phyloP scores from a whole-genome alignment of 1,140 invertebrate species.

The Ridgeia piscesae region DNA sequence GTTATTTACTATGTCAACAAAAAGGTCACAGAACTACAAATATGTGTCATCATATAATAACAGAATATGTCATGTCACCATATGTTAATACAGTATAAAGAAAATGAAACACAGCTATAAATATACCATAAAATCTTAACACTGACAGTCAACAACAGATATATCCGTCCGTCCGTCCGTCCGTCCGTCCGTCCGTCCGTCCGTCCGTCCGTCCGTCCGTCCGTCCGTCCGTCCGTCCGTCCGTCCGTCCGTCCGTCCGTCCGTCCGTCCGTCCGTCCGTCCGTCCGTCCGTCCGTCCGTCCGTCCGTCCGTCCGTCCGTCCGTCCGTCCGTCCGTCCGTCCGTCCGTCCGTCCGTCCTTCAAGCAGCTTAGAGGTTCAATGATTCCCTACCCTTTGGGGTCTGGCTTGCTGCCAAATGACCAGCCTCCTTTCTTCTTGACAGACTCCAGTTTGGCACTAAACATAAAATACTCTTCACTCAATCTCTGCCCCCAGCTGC shows the following conservation, averaged over 20 bases:
- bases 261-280: too few relatives aligned
- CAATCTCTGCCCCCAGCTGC: neutral
- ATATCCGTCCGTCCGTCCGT: too few relatives aligned
- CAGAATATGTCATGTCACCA: neutral
- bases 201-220: too few relatives aligned
- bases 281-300: too few relatives aligned
- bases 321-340: too few relatives aligned
- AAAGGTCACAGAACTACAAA: neutral
- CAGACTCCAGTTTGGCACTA: neutral
- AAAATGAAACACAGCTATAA: neutral
- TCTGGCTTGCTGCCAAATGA: neutral
- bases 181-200: too few relatives aligned
- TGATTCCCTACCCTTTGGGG: neutral
- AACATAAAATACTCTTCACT: neutral
- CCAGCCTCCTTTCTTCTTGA: neutral
- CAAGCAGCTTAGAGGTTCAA: too few relatives aligned
- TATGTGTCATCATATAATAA: neutral
- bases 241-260: too few relatives aligned
- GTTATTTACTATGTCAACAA: neutral
- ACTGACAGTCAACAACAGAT: neutral
- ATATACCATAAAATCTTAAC: neutral
- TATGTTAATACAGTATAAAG: neutral
- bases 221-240: too few relatives aligned
- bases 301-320: too few relatives aligned
- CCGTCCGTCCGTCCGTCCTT: too few relatives aligned